A percentile compares a stretch with the other conserved stretches of the same genome.
phyloP scores from a whole-genome alignment of 2,113 vertebrate species.

The Vicugna pacos region DNA sequence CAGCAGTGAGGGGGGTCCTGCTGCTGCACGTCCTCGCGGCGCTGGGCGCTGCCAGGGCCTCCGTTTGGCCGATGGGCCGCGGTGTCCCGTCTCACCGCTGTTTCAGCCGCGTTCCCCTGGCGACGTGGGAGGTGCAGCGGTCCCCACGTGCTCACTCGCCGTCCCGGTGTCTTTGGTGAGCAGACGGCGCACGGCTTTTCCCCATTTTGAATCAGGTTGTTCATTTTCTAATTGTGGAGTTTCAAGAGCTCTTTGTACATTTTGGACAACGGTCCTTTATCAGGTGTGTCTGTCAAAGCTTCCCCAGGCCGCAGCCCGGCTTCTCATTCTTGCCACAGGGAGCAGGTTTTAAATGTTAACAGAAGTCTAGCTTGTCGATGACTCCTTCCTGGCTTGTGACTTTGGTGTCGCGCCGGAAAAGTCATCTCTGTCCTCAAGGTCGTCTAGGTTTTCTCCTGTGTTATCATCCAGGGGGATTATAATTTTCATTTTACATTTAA shows the following conservation, averaged over 20 bases:
- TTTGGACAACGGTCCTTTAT: not conserved
- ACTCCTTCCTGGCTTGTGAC: not conserved
- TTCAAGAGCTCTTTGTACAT: not conserved
- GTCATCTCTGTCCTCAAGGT: too few relatives aligned
- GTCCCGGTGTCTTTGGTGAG: not conserved
- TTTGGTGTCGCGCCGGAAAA: not conserved
- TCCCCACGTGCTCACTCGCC: not conserved
- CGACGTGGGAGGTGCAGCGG: rapidly evolving
- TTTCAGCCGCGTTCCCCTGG: rapidly evolving
- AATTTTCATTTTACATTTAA: not conserved
- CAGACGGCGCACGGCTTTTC: not conserved
- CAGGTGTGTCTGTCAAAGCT: not conserved
- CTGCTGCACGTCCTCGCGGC: rapidly evolving
- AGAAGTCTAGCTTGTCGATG: not conserved
- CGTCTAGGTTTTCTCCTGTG: not conserved
- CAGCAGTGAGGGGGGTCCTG: too few relatives aligned
- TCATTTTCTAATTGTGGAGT: not conserved
- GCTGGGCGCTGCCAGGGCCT: rapidly evolving
- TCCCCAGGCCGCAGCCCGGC: not conserved
- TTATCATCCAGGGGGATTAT: too few relatives aligned
- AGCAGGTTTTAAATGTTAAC: not conserved
- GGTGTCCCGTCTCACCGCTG: rapidly evolving
- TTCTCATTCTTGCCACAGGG: not conserved
- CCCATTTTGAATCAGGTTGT: not conserved
- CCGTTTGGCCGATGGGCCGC: rapidly evolving